Evolutionary conservation across 2,888 invertebrate species (phyloP), one percentile per base, ranked within the genome.

Genomic region (Acronicta alni): DNA sequence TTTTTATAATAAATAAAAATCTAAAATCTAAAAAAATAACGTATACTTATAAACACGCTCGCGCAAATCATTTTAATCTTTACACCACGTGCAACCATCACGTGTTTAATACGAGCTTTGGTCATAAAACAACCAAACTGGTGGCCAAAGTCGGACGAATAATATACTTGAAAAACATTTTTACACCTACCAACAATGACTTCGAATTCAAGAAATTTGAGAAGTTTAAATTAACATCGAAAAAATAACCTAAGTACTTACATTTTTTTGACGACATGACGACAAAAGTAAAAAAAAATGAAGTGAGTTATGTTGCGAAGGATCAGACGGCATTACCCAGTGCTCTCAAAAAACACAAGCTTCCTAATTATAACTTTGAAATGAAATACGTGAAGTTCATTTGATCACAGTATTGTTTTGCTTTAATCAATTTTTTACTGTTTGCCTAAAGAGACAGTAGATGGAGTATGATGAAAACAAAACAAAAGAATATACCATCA

Each of bases 21-120:
- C n/a, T n/a, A n/a, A n/a, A n/a, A n/a, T n/a, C n/a, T n/a, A n/a
- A n/a, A n/a, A n/a, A n/a, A n/a, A n/a, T n/a, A n/a, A n/a, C n/a
- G n/a, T n/a, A n/a, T n/a, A n/a, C n/a, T n/a, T 52, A 3, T 1
- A 4, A 20, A 30, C 17, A 1, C 8, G 72, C 44, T 71, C 57
- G 72, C 67, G 62, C 62, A 66, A 41, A 62, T 26, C 62, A 67
- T 41, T 45, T 42, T 0, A 1, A 7, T 35, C 77, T 47, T 65
- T 42, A 71, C 35, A 67, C 60, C 77, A 77, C 77, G 77, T 77
- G 77, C 75, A 75, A 32, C 45, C 56, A 68, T 68, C 77, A 75
- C 77, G 75, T 77, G 77, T 66, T 65, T 56, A 73, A 75, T 77
- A 65, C 66, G 49, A 67, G 55, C 53, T 65, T 57, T 54, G 62